Base-by-base conservation (phyloP, 1,140 invertebrate genomes). In the Coelopa frigida region DNA sequence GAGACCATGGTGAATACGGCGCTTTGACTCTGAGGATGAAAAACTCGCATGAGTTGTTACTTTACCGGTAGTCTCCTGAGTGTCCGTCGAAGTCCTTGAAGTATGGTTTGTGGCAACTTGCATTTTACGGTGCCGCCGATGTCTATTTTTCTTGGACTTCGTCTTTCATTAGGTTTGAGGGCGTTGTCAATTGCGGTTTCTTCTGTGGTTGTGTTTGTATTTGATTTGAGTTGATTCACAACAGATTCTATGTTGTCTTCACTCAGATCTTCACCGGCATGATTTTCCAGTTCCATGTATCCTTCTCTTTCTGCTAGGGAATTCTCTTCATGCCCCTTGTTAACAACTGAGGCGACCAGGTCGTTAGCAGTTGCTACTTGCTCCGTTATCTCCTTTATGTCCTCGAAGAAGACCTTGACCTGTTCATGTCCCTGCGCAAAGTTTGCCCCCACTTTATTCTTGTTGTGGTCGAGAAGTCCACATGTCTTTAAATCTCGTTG, bases 401-500 rank as follows among this genome's bases (percentile, higher is more conserved):
- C 76, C 63, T 84, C 79, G 60, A 83, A 80, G 48, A 78, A 81
- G 4, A 85, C 78, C 54, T 76, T 75, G 0, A 85, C 81, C 66
- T 82, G 77, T 17, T 74, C 75, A 57, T 81, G 71, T 27, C 78
- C 83, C 47, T 77, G 69, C 26, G 75, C 70, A 46, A 75, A 64
- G 22, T 75, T 72, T 26, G 73, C 67, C 33, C 72, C 73, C 53
- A 73, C 62, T 56, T 82, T 83, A 55, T 81, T 76, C 57, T 75
- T 72, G 57, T 78, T 78, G 49, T 81, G 78, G 44, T 87, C 80
- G 48, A 85, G 68, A 46, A 87, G 70, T 2, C 82, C 84, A 70
- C 86, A 89, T 3, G 83, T 85, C 48, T 80, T 75, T 17, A 89
- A 68, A 59, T 81, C 80, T 49, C 78, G 78, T 48, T 85, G 81